Percentiles rank a stretch among this genome's conserved stretches.
These are phyloP conservation scores for Synaphobranchus kaupii DNA, from an alignment of 2,797 vertebrate genomes.

Conservation along the genomic window DNA sequence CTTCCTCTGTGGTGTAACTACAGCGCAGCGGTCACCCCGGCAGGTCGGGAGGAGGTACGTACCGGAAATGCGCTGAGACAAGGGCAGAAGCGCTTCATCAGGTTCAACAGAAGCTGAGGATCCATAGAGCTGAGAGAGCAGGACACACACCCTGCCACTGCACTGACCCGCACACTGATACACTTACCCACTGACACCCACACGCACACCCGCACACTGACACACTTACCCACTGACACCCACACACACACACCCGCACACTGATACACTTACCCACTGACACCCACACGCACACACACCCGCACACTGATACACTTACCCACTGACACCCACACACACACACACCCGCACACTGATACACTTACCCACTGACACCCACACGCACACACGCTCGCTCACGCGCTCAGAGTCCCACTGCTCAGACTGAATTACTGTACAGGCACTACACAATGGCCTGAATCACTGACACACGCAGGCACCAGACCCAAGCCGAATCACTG, in stretches of 20 bases:
- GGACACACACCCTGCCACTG: conserved; percentile 17
- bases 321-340: conserved; percentile 8
- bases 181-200: not conserved
- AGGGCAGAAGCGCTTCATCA: conserved; percentile 87
- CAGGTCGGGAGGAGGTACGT: conserved; percentile 62
- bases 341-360: not conserved
- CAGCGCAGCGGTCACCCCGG: conserved; percentile 48
- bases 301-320: too few relatives aligned
- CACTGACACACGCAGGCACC: too few relatives aligned
- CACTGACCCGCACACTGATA: conserved; percentile 20
- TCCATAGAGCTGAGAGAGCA: conserved; percentile 62
- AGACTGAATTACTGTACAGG: not conserved
- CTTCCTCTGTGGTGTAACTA: not conserved
- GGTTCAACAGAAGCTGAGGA: conserved; percentile 69
- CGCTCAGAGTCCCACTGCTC: not conserved
- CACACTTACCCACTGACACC: conserved; percentile 25
- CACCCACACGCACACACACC: not conserved
- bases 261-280: not conserved
- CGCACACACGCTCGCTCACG: not conserved
- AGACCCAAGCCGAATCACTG: not conserved
- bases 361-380: not conserved
- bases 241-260: conserved; percentile 20
- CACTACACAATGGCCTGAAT: not conserved
- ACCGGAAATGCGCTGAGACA: conserved; percentile 82
- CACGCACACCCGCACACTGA: conserved; percentile 3